Percentiles rank a stretch among this genome's conserved stretches.
Conservation (phyloP, 2,888 invertebrate species). For the Cecidostiba fungosa region DNA sequence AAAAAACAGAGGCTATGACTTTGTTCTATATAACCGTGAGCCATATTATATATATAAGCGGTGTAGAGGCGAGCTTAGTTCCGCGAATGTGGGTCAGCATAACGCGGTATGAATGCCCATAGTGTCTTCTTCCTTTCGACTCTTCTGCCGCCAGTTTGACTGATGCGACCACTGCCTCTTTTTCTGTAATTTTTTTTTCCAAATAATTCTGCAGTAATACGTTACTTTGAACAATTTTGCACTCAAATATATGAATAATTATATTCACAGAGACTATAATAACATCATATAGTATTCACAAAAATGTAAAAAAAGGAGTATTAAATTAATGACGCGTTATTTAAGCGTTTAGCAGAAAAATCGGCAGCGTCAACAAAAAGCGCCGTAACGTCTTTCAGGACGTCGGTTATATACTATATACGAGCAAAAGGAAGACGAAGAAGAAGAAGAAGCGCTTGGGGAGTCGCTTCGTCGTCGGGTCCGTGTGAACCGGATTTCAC, state of each 20-base stretch:
- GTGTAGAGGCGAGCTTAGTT: conserved; percentile 59
- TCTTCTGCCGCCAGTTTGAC: background rate
- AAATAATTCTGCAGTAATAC: no score
- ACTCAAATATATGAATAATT: no score
- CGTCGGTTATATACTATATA: background rate
- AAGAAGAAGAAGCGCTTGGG: conserved; percentile 37
- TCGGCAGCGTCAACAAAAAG: conserved; percentile 10
- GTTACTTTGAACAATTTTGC: no score
- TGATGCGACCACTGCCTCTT: background rate
- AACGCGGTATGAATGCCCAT: conserved; percentile 72
- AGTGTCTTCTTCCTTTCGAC: conserved; percentile 68
- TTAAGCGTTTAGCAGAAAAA: background rate
- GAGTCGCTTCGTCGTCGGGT: conserved; percentile 49
- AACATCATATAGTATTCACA: no score
- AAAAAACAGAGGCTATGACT: background rate
- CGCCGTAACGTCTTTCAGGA: conserved; percentile 27
- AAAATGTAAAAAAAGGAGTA: background rate
- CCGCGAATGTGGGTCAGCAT: conserved; percentile 72
- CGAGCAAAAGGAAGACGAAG: conserved; percentile 39
- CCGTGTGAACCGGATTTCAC: conserved; percentile 78
- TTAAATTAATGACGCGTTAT: background rate
- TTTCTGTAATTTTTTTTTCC: no score
- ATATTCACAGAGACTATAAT: no score
- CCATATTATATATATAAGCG: no score
- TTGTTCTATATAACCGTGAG: background rate